phyloP scores from a whole-genome alignment of 1,140 invertebrate species.

The Cephus cinctus region DNA sequence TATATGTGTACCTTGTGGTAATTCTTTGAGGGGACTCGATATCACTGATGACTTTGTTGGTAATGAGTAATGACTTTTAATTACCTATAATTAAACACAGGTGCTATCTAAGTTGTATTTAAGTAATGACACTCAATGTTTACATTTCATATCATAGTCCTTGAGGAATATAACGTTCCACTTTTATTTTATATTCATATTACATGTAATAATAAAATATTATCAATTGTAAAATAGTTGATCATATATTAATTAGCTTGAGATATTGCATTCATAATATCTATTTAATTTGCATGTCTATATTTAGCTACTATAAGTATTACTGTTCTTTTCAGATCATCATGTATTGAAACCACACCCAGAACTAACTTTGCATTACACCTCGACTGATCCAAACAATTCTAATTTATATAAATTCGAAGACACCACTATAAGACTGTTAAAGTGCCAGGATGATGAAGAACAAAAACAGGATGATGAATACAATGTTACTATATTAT shows the following conservation, averaged over 20 bases:
- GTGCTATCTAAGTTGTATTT: constrained; percentile 4
- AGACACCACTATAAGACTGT: constrained; percentile 12
- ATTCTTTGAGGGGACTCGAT: constrained; percentile 20
- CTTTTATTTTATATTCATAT: not conserved
- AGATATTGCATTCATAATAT: too few species aligned
- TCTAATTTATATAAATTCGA: constrained; percentile 20
- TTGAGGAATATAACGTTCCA: not conserved
- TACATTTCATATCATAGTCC: not conserved
- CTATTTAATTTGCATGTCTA: not conserved
- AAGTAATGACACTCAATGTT: constrained; percentile 1
- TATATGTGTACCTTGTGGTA: constrained; percentile 26
- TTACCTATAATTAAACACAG: too few species aligned
- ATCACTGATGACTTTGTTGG: constrained; percentile 30
- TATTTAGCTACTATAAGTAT: too few species aligned
- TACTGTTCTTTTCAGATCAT: constrained; percentile 27
- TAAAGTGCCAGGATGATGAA: constrained; percentile 8
- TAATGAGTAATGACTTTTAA: too few species aligned
- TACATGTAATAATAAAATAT: constrained; percentile 3
- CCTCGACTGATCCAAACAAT: constrained; percentile 13
- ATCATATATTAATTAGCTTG: not conserved
- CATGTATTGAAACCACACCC: constrained; percentile 24
- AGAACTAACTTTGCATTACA: constrained; percentile 16
- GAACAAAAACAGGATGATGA: not conserved
- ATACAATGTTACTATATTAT: constrained; percentile 26
- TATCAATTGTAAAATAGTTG: constrained; percentile 7